Evolutionary conservation across 2,888 invertebrate genomes (phyloP).

Genomic region (Aplocera efformata): DNA sequence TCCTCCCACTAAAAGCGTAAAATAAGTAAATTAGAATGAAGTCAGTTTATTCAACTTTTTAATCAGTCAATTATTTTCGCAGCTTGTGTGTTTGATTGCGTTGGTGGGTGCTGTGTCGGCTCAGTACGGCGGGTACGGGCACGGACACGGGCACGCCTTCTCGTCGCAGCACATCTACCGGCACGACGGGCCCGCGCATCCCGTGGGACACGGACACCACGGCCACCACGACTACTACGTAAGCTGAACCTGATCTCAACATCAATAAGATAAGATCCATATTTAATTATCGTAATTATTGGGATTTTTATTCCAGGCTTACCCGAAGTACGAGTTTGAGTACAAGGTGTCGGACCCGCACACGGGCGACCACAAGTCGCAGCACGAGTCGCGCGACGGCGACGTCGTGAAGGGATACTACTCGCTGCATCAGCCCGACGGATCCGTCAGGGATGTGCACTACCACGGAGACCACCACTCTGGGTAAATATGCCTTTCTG

Average conservation of each 20-base stretch:
- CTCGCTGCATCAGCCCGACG: conserved; percentile 62
- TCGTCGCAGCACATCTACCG: conserved; percentile 41
- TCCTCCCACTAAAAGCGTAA: too few relatives aligned
- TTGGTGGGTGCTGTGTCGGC: conserved; percentile 24
- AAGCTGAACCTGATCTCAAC: conserved; percentile 3
- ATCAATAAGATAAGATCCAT: not conserved
- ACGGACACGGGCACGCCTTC: conserved; percentile 37
- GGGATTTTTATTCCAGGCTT: conserved; percentile 35
- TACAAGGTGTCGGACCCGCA: conserved; percentile 76
- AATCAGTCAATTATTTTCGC: not conserved
- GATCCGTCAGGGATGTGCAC: conserved; percentile 63
- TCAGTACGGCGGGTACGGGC: conserved; percentile 41
- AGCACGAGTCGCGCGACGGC: conserved; percentile 74
- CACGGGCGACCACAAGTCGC: conserved; percentile 76
- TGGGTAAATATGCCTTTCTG: conserved; percentile 30
- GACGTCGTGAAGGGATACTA: conserved; percentile 80
- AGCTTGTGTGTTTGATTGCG: conserved; percentile 21
- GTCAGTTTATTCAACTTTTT: too few relatives aligned
- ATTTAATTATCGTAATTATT: not conserved
- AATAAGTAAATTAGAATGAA: too few relatives aligned
- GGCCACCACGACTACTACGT: conserved; percentile 29
- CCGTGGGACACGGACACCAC: conserved; percentile 25
- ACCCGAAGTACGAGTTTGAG: conserved; percentile 75
- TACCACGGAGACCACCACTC: conserved; percentile 62
- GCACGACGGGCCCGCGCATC: conserved; percentile 36